Evolutionary conservation across 2,113 vertebrate genomes (phyloP).

Genomic region (Oenanthe oenanthe): DNA sequence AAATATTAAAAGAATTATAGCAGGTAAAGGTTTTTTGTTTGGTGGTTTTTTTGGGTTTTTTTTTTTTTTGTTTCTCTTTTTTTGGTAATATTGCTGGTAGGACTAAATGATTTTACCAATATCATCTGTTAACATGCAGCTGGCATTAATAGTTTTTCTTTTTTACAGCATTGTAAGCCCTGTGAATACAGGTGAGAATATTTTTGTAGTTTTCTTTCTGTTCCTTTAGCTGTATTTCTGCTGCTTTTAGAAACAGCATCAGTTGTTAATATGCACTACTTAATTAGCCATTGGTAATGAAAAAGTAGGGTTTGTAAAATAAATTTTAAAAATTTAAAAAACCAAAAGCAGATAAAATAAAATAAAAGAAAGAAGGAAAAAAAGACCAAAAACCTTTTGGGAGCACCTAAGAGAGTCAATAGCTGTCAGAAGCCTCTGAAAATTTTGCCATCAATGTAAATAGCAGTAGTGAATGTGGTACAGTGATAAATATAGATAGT

Average conservation of each 20-base stretch:
- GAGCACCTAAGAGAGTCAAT: not conserved
- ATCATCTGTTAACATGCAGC: not conserved
- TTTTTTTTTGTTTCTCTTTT: not conserved
- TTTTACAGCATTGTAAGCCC: not conserved
- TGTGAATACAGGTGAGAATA: not conserved
- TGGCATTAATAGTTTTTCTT: not conserved
- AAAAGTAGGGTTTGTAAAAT: not conserved
- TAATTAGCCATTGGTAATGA: not conserved
- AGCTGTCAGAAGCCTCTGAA: not conserved
- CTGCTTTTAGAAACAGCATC: not conserved
- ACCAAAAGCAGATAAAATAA: not conserved
- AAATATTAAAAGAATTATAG: not conserved
- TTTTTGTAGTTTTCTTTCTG: not conserved
- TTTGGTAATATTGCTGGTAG: not conserved
- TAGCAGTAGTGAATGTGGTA: not conserved
- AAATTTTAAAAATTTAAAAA: not conserved
- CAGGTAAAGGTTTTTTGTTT: not conserved
- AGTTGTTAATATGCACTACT: not conserved
- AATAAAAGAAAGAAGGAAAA: not conserved
- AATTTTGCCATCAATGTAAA: not conserved
- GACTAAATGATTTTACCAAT: not conserved
- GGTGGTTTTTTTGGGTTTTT: not conserved
- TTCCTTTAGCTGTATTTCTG: not conserved
- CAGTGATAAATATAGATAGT: not conserved
- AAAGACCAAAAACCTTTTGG: not conserved